Base-by-base conservation (phyloP, 2,888 invertebrate genomes). In the Mythimna pallens region DNA sequence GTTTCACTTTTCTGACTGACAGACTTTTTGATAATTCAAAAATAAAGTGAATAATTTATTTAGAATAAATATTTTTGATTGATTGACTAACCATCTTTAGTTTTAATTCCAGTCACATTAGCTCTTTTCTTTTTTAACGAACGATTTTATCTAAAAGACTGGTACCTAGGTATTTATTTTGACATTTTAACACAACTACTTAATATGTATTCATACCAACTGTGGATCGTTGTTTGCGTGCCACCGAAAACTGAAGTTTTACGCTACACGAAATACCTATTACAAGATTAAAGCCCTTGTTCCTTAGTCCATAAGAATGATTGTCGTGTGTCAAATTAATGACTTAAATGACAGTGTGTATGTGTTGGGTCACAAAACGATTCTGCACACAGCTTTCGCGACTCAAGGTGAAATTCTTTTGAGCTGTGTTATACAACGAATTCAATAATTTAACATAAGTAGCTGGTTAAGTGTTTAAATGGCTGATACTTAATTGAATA, bases 391-490 rank as follows among this genome's bases (percentile, higher is more conserved):
- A 89, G 90, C 93, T 93, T 93, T 93, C 93, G 86, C 91, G 86
- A 86, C 86, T 89, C 93, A 93, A 93, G 93, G 93, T 90, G 92
- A 92, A 91, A 93, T 92, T 92, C 91, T 91, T 91, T 87, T 85
- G 71, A 82, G 70, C 70, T 77, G 73, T 85, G 66, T 83, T 82
- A 78, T 70, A 77, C 62, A 81, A 73, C 63, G 59, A 47, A 70
- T 73, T 63, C 20, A 36, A 63, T 76, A 40, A 77, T 75, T 66
- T 76, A 61, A 73, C 36, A 61, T 40, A 40, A 22, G n/a, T 40
- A n/a, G 20, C n/a, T 36, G 64, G 50, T 61, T 52, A 75, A 65
- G 76, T 66, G 8, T 65, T 30, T 73, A 65, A 80, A 70, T 79
- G 64, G 47, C 55, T 81, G 64, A 59, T 78, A 52, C 20, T 52